Conservation (phyloP, 2,113 vertebrate species). For the Neoarius graeffei region DNA sequence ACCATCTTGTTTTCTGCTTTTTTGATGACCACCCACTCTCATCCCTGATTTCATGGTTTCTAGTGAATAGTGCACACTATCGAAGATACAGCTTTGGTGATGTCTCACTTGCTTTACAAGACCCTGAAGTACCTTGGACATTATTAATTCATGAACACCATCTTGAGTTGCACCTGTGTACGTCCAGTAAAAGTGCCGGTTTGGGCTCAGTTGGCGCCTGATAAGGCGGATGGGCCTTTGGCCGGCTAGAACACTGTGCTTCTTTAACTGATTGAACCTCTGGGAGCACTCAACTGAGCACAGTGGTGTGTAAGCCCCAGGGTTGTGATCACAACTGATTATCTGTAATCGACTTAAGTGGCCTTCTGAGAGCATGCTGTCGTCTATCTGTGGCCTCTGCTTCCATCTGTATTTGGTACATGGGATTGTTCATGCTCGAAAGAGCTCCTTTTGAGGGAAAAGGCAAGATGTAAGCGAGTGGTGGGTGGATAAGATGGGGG, state of each 20-base stretch:
- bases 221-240: not conserved
- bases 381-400: constrained; percentile 22
- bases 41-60: too few species aligned
- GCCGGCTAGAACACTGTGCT: constrained; percentile 36
- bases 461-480: not conserved
- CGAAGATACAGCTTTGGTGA: not conserved
- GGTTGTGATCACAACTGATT: constrained; percentile 69
- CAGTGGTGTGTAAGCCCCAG: constrained; percentile 62
- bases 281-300: constrained; percentile 60
- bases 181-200: not conserved
- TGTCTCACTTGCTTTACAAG: not conserved
- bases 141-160: not conserved
- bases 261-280: constrained; percentile 68
- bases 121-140: not conserved
- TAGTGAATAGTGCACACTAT: too few species aligned
- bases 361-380: constrained; percentile 63
- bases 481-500: not conserved
- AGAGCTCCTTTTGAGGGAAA: not conserved
- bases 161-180: not conserved
- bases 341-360: constrained; percentile 71
- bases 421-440: constrained; percentile 15
- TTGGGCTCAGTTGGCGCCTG: not conserved
- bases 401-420: not conserved
- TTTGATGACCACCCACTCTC: too few species aligned
- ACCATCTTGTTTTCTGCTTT: too few species aligned